Evolutionary conservation across 1,140 invertebrate genomes (phyloP).

Genomic region (Caerostris extrusa): DNA sequence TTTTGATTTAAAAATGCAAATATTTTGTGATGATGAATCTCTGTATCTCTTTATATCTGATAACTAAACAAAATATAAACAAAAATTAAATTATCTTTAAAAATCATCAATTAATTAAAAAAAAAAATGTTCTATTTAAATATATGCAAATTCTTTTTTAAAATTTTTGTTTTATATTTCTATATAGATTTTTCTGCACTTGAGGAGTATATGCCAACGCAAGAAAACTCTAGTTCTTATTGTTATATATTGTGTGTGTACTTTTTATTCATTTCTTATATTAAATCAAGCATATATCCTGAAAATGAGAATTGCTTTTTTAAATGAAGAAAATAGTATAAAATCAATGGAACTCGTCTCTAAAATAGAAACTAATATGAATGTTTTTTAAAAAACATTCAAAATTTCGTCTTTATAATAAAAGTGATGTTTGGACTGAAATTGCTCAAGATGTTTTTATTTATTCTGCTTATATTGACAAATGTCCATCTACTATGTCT

Average conservation of each 20-base stretch:
- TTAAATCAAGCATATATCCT: slow-evolving; percentile 38
- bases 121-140: too few species aligned
- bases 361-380: slow-evolving; percentile 9
- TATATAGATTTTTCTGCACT: background rate
- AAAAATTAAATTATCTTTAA: too few species aligned
- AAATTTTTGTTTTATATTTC: background rate
- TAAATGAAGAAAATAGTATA: background rate
- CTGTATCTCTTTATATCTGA: too few species aligned
- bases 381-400: background rate
- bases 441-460: slow-evolving; percentile 21
- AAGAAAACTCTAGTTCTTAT: background rate
- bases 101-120: too few species aligned
- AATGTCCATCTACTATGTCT: background rate
- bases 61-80: too few species aligned
- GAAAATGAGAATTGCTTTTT: background rate
- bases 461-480: slow-evolving; percentile 58
- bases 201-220: background rate
- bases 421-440: slow-evolving; percentile 6
- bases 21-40: too few species aligned
- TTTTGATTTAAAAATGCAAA: too few species aligned
- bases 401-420: too few species aligned
- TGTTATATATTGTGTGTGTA: background rate
- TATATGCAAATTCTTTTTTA: too few species aligned
- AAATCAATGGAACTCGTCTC: background rate
- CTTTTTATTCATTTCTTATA: background rate